Evolutionary conservation across 2,113 vertebrate genomes (phyloP), one percentile per base, ranked within the genome.

Genomic region (Mustelus asterias): DNA sequence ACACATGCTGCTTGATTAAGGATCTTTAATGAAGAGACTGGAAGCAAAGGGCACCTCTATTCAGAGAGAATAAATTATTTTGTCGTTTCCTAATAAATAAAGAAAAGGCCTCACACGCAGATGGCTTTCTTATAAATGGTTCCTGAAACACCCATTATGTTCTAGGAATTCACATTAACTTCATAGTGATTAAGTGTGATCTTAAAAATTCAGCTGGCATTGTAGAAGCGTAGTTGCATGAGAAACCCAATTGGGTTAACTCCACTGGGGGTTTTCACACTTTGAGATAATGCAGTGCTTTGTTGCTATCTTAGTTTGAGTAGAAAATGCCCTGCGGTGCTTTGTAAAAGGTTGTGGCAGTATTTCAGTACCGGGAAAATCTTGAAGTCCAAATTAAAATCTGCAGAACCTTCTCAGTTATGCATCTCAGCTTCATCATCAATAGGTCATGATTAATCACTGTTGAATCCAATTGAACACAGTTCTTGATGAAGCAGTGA

Each of bases 241-340:
- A 95, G 41, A 44, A 70, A 54, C 26, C 41, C 94, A 95, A 54
- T 95, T 72, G 94, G 11, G 67, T 95, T 76, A 48, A 44, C 94
- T 95, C 94, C 69, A 95, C 41, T 95, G 94, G 94, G 70, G 94
- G 94, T 44, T 69, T 48, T 95, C 67, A 16, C 26, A 76, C 67
- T 72, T 76, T 60, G 94, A 76, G 54, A 95, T 95, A 95, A 72
- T 95, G 93, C 93, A 48, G 37, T 54, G 20, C 69, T 72, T 95
- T 95, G 94, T 72, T 41, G 13, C 69, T 26, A 48, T 95, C 94
- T 26, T 70, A 54, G 69, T 76, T 95, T 95, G 44, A 76, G 44
- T 29, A 33, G 54, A 54, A 95, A 76, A 95, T 41, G 13, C 41
- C 93, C 94, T 72, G 67, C 44, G 41, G 67, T 16, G 67, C 94